Percentiles rank a stretch among this genome's conserved stretches.
Evolutionary conservation across 2,797 vertebrate species (phyloP).

Genomic region (Potorous gilbertii): DNA sequence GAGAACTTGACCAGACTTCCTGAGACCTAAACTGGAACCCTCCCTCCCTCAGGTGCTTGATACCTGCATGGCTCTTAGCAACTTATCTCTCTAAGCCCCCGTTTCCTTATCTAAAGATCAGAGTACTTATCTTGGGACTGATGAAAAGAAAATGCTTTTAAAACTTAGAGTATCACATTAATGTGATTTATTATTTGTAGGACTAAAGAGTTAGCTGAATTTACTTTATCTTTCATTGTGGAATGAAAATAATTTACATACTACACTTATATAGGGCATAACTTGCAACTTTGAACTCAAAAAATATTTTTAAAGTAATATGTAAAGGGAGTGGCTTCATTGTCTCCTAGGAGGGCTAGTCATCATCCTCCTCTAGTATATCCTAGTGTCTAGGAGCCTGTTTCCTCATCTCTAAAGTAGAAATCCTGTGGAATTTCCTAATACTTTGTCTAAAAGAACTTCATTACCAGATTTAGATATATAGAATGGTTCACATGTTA

Average conservation of each 20-base stretch:
- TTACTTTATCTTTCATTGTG: constrained; percentile 34
- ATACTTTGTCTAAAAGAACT: not conserved
- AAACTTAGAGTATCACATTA: not conserved
- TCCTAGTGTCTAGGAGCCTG: not conserved
- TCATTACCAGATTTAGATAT: constrained; percentile 13
- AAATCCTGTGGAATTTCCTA: not conserved
- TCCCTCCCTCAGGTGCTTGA: not conserved
- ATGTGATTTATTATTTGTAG: not conserved
- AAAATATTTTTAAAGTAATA: constrained; percentile 35
- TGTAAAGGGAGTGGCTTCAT: not conserved
- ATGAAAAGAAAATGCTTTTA: not conserved
- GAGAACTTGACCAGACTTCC: not conserved
- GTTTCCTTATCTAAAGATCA: not conserved
- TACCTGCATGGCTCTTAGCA: not conserved
- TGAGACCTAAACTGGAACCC: not conserved
- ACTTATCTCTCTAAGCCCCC: not conserved
- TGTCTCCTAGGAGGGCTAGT: not conserved
- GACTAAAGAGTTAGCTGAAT: not conserved
- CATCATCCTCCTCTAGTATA: not conserved
- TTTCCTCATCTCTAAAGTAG: too few relatives aligned
- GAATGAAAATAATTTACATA: constrained; percentile 44
- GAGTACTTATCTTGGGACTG: not conserved
- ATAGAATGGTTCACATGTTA: not conserved
- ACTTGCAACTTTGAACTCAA: not conserved
- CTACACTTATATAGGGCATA: not conserved